Percentiles rank a stretch among this genome's conserved stretches.
Conservation (phyloP, 2,797 vertebrate species). For the Okamejei kenojei region DNA sequence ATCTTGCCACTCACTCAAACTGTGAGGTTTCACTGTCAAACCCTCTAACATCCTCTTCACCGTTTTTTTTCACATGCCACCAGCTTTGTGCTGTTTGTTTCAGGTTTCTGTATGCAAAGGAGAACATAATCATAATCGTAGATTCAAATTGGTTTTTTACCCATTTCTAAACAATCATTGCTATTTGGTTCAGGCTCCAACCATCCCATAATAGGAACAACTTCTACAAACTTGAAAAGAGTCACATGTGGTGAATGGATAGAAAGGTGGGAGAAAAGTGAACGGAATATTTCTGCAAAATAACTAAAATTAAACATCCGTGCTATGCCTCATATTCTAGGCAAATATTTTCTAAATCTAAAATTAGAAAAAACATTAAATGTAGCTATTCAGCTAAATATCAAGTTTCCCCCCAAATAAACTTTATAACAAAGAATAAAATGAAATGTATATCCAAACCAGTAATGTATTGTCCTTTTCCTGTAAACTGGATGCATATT, state of each 20-base stretch:
- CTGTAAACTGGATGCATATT: conserved; percentile 64
- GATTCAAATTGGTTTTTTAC: no score
- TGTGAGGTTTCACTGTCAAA: no score
- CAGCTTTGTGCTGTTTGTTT: neutral
- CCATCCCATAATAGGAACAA: neutral
- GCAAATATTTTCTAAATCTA: neutral
- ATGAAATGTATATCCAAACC: conserved; percentile 52
- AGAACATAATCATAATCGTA: no score
- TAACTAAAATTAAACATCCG: neutral
- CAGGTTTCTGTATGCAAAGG: neutral
- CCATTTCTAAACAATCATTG: no score
- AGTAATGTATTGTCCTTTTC: conserved; percentile 64
- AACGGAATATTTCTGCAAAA: neutral
- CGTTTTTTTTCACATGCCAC: no score
- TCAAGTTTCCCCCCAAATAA: neutral
- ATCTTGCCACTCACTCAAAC: no score
- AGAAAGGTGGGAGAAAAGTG: neutral
- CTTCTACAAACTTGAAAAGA: neutral
- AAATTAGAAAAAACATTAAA: neutral
- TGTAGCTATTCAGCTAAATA: neutral
- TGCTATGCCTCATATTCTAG: neutral
- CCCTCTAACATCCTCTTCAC: no score
- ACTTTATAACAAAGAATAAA: neutral
- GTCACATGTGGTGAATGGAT: neutral
- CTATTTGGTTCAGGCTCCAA: neutral